phyloP scores from a whole-genome alignment of 2,113 vertebrate species.

The Strigops habroptila region DNA sequence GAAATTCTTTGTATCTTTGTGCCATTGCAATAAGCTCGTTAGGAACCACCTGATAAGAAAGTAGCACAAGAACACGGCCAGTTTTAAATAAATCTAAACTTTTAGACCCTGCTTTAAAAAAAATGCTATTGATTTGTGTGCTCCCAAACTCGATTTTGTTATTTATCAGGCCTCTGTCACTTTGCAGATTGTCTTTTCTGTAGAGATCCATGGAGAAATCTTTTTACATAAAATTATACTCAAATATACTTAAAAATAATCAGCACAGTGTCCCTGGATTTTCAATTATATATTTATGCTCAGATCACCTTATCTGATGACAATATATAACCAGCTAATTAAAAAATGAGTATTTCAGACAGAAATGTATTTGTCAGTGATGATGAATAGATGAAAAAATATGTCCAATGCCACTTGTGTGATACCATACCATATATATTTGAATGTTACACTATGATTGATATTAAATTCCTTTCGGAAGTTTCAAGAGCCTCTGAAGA shows the following conservation, averaged over 20 bases:
- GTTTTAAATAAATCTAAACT: neutral
- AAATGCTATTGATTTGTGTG: neutral
- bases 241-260: neutral
- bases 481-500: neutral
- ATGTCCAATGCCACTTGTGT: neutral
- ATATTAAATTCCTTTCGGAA: neutral
- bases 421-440: neutral
- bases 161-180: neutral
- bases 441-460: neutral
- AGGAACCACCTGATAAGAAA: conserved; percentile 81
- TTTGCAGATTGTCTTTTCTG: neutral
- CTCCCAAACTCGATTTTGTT: neutral
- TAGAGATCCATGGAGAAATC: neutral
- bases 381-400: neutral
- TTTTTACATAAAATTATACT: neutral
- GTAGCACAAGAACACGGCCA: neutral
- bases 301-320: neutral
- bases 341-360: neutral
- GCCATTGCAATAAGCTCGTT: conserved; percentile 87
- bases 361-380: neutral
- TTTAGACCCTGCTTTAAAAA: neutral
- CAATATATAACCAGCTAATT: neutral
- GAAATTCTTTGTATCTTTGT: conserved; percentile 83
- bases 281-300: neutral
- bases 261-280: neutral